Base-by-base conservation (phyloP, 2,113 vertebrate species). In the Sus scrofa region DNA sequence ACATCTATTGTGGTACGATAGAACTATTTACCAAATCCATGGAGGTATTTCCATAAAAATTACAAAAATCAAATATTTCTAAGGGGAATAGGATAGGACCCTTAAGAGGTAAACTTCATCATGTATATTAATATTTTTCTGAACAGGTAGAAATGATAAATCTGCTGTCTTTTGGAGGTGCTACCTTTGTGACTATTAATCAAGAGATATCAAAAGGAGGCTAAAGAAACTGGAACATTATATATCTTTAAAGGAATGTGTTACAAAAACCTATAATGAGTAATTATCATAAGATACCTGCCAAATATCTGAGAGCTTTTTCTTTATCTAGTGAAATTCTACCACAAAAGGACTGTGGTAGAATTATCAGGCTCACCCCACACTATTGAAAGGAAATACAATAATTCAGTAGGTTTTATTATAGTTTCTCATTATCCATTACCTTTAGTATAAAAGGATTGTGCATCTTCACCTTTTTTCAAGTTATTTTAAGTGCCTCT, bases 341-440 rank as follows among this genome's bases (percentile, higher is more conserved):
- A 73, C 4, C 7, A 50, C 32, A 50, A 78, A 95, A 73, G 1
- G 1, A 83, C 34, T 65, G 24, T n/a, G n/a, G n/a, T n/a, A n/a
- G n/a, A n/a, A n/a, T n/a, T n/a, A 16, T 91, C 8, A 52, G 32
- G 3, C 5, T 86, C 10, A 34, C 27, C 5, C 92, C 8, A 50
- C 3, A 30, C 19, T 30, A 44, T 75, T 39, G 44, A 94, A 84
- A 26, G 9, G 50, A 96, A 84, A 92, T 60, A 78, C 0, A 34
- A 24, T 62, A 56, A 79, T 75, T 83, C 32, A 52, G 50, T 79
- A 67, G 19, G 50, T 74, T 96, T 96, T 85, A 75, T 89, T 89
- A 67, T 70, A 90, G 18, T 44, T 94, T 87, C 26, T 24, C 71
- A 82, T 92, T 96, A 62, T 50, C 24, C 62, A 67, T 18, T 77